phyloP scores from a whole-genome alignment of 2,888 invertebrate species.

The Zygothrica quintamaculata region DNA sequence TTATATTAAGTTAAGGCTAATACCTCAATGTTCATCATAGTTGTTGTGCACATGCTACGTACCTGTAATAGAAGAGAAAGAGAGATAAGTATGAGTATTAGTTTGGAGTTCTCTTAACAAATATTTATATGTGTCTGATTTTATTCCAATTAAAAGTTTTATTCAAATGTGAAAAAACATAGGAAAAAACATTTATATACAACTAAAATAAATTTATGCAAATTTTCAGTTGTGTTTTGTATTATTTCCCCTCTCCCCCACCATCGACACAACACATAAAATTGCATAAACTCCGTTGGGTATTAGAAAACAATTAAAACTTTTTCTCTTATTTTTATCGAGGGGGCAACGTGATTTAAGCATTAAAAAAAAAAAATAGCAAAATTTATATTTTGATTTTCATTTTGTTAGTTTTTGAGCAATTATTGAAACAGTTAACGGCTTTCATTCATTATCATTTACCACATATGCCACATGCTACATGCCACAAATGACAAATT shows the following conservation, averaged over 20 bases:
- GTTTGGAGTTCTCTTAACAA: background rate
- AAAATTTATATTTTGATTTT: conserved; percentile 13
- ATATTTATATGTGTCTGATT: no score
- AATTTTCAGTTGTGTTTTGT: no score
- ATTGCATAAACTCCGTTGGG: conserved; percentile 9
- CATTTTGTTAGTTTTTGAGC: conserved; percentile 10
- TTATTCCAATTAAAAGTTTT: no score
- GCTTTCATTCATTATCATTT: no score
- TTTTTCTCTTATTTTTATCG: no score
- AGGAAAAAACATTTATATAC: no score
- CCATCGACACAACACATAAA: conserved; percentile 2
- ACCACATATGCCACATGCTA: conserved; percentile 23
- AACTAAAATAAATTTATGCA: no score
- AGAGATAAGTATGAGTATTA: conserved; percentile 12
- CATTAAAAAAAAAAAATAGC: background rate
- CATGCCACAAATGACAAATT: conserved; percentile 1
- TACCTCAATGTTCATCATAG: conserved; percentile 25
- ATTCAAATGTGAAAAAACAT: no score
- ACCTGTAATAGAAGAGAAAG: conserved; percentile 51
- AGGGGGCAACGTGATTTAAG: conserved; percentile 14
- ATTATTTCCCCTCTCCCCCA: conserved; percentile 19
- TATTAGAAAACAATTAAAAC: conserved; percentile 27
- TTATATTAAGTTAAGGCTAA: conserved; percentile 3
- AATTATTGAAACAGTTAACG: conserved; percentile 41
- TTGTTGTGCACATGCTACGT: conserved; percentile 37